Base-by-base conservation (phyloP, 2,113 vertebrate species). In the Scytalopus superciliaris region DNA sequence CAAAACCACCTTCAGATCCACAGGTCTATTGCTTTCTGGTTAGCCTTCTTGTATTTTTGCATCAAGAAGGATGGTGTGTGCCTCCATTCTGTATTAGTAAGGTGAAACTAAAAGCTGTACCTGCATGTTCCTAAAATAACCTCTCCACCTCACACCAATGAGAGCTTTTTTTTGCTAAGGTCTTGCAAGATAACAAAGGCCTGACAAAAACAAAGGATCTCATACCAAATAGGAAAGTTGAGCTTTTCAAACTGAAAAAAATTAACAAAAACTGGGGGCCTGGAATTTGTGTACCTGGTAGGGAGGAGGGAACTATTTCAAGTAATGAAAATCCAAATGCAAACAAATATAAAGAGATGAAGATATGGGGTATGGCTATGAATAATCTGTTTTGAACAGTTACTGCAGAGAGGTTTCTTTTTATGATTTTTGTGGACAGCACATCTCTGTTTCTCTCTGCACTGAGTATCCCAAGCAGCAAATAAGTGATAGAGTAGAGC, bases 201-300 rank as follows among this genome's bases (percentile, higher is more conserved):
- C 17, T 75, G 52, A 30, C 15, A 68, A 81, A 87, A 42, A 42
- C 42, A 50, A n/a, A 10, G 16, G 4, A 24, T 39, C 21, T 47
- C 31, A 16, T 13, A 23, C 4, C 27, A 77, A 59, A 67, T 0
- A 13, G 22, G 16, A 72, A 87, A 63, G 31, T 9, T 78, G 39
- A 60, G 22, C 8, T 35, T 86, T 79, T 56, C 23, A 80, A 73
- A 44, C 6, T 12, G 27, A 40, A 55, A 66, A 82, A 47, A 67
- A 2, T 0, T 1, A n/a, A 37, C 30, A 5, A 84, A 74, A 81
- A 76, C 3, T 7, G 0, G 3, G 2, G 8, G 4, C 14, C 37
- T 80, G 47, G 27, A 67, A 50, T 66, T 14, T 50, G 31, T 17
- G 18, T 45, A 17, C 28, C 6, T 72, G 15, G 11, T 52, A 66